A percentile compares a stretch with the other conserved stretches of the same genome.
These are phyloP conservation scores for Epinephelus coioides DNA, from an alignment of 2,797 vertebrate genomes.

Conservation along the genomic window DNA sequence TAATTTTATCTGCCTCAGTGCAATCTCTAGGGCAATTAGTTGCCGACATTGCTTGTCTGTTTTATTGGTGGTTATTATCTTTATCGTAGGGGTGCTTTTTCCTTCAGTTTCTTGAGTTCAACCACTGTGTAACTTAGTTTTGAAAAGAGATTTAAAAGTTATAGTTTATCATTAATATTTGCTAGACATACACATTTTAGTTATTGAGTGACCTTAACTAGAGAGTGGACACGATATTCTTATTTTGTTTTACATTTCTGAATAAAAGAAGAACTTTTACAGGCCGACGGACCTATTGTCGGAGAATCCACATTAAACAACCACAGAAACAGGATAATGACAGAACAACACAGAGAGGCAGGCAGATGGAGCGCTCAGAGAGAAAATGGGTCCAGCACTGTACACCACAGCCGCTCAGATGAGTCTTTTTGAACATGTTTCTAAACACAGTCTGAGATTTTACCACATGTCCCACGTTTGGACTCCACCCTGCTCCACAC, in stretches of 20 bases:
- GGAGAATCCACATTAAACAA: constrained; percentile 46
- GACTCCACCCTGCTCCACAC: constrained; percentile 76
- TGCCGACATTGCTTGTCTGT: too few relatives aligned
- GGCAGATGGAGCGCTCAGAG: constrained; percentile 46
- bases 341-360: constrained; percentile 57
- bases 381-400: constrained; percentile 55
- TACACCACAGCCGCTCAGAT: constrained; percentile 55
- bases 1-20: too few relatives aligned
- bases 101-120: too few relatives aligned
- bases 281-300: constrained; percentile 31
- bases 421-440: constrained; percentile 73
- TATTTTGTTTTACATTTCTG: background rate
- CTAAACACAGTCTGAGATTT: constrained; percentile 76
- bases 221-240: background rate
- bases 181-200: background rate
- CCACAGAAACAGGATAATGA: constrained; percentile 76
- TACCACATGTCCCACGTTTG: constrained; percentile 70
- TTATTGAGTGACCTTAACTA: background rate
- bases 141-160: too few relatives aligned
- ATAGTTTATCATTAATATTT: background rate
- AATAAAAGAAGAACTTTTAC: constrained; percentile 11
- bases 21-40: too few relatives aligned
- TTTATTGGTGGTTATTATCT: too few relatives aligned
- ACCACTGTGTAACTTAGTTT: too few relatives aligned
- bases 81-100: too few relatives aligned